phyloP scores from a whole-genome alignment of 2,113 vertebrate genomes.

The Sus scrofa region DNA sequence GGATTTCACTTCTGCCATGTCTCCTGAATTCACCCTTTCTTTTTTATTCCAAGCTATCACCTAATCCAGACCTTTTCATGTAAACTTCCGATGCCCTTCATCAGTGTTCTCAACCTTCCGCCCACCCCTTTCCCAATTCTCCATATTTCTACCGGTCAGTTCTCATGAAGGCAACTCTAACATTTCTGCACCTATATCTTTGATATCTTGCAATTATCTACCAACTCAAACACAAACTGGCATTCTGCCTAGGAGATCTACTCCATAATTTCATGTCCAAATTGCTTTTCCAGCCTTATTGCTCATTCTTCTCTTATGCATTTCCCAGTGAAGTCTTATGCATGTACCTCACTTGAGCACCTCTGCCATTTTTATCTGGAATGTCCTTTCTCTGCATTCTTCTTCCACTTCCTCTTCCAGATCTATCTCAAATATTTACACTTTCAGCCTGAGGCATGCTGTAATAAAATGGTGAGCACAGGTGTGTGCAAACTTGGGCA shows the following conservation, averaged over 20 bases:
- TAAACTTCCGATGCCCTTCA: neutral
- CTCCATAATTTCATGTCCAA: neutral
- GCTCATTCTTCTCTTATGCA: neutral
- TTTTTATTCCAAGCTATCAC: neutral
- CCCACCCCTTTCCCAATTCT: neutral
- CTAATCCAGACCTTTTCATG: neutral
- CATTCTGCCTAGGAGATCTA: neutral
- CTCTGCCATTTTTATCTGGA: neutral
- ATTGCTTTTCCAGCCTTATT: neutral
- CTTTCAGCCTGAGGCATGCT: neutral
- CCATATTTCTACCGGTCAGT: neutral
- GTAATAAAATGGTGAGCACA: neutral
- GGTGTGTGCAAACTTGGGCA: neutral
- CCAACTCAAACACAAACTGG: neutral
- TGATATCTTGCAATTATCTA: neutral
- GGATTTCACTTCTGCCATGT: neutral
- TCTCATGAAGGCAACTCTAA: neutral
- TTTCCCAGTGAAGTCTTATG: neutral
- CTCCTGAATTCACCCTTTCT: neutral
- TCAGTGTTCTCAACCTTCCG: neutral
- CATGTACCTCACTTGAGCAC: neutral
- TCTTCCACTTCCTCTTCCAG: neutral
- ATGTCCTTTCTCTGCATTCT: neutral
- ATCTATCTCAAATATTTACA: neutral
- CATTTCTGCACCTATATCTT: neutral